Base-by-base conservation (phyloP, 2,113 vertebrate genomes). In the Atrichornis clamosus region DNA sequence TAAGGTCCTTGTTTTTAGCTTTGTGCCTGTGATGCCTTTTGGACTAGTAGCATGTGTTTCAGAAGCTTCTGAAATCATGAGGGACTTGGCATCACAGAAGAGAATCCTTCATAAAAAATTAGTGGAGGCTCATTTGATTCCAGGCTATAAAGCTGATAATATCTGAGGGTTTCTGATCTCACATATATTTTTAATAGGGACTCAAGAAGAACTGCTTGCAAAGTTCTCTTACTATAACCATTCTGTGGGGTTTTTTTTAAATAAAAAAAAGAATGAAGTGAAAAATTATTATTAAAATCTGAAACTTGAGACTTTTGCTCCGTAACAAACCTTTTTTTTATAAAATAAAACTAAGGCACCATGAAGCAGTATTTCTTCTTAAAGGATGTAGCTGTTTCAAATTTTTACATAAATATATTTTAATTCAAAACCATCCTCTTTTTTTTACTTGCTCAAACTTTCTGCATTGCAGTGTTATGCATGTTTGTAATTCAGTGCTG, bases 1-100 rank as follows among this genome's bases (percentile, higher is more conserved):
- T 95, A 92, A 89, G 41, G 69, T 89, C 65, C 87, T 92, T 84
- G 77, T 68, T 95, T 93, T 94, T 23, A 95, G 49, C 52, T 81
- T 72, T 95, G 52, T 78, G 62, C 8, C 20, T 89, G 21, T 87
- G 73, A 75, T 78, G 84, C 19, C 22, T 89, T 80, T 89, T 89
- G 84, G 52, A 84, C n/a, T 56, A 56, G 17, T 13, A 75, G 5
- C 53, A 60, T 75, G 28, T 81, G 33, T 76, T 89, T 92, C 65
- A 86, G 91, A 65, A 82, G 65, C 44, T 91, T n/a, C 49, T 78
- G 62, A 88, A 91, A 82, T 68, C 80, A 79, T 58, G 26, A 78
- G 67, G 69, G 84, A 91, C 75, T 72, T 78, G 49, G 32, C 44
- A 78, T 82, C 69, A 68, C 1, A 1, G 77, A 89, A 87, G 4